A percentile compares a stretch with the other conserved stretches of the same genome.
phyloP scores from a whole-genome alignment of 2,888 invertebrate species.

The Rugalucina vietnamica region DNA sequence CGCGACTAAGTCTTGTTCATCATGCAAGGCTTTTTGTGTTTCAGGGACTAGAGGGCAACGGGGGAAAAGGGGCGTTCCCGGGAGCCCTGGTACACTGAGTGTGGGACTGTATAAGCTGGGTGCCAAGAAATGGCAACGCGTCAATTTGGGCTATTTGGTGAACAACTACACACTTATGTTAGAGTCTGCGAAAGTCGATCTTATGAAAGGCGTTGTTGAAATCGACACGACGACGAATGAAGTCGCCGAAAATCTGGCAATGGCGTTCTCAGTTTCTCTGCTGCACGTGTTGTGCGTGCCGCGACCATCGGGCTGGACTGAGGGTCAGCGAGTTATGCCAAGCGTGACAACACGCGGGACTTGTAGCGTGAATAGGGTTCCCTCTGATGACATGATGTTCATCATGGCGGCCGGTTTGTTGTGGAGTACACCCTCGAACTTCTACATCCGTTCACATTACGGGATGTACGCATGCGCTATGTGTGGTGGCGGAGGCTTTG shows the following conservation, averaged over 20 bases:
- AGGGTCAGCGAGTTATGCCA: conserved; percentile 37
- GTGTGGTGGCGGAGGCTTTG: conserved; percentile 52
- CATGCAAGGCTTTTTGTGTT: background rate
- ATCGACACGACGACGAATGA: conserved; percentile 69
- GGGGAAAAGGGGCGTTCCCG: conserved; percentile 74
- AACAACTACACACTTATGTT: conserved; percentile 62
- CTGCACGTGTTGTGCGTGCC: conserved; percentile 85
- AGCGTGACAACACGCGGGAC: conserved; percentile 35
- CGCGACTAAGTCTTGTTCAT: too few relatives aligned
- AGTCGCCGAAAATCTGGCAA: conserved; percentile 84
- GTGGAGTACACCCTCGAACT: conserved; percentile 80
- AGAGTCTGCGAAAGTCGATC: conserved; percentile 69
- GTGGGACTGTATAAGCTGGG: conserved; percentile 72
- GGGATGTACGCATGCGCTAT: conserved; percentile 69
- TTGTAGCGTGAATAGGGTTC: conserved; percentile 59
- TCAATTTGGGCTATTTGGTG: conserved; percentile 65
- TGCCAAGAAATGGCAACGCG: conserved; percentile 54
- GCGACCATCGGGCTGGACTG: conserved; percentile 67
- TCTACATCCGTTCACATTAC: conserved; percentile 70
- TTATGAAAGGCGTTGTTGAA: conserved; percentile 73
- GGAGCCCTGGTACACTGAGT: conserved; percentile 78
- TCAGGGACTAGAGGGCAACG: conserved; percentile 55
- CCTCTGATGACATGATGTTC: conserved; percentile 80
- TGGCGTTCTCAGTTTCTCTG: conserved; percentile 84
- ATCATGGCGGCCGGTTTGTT: conserved; percentile 84